phyloP scores from a whole-genome alignment of 2,888 invertebrate species.

The Ennomos erosarius region DNA sequence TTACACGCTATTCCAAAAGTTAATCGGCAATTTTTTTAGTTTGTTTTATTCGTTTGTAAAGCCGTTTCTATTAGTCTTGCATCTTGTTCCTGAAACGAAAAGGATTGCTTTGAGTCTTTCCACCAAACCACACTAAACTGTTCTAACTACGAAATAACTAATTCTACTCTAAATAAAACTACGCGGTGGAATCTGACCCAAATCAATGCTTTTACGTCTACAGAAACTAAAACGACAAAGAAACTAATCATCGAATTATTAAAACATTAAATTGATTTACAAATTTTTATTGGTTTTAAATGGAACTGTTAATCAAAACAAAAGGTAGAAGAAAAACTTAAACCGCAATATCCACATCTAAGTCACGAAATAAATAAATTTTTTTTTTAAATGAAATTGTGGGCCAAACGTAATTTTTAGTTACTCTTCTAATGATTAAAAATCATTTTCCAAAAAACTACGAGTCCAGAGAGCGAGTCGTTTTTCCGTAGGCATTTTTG shows the following conservation, averaged over 20 bases:
- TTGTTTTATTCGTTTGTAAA: conserved; percentile 13
- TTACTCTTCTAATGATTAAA: neutral
- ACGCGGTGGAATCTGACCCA: conserved; percentile 75
- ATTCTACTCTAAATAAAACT: conserved; percentile 35
- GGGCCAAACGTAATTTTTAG: neutral
- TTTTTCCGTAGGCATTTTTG: neutral
- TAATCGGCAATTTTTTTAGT: neutral
- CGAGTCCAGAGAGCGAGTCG: neutral
- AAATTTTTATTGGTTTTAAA: conserved; percentile 6
- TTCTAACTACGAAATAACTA: conserved; percentile 38
- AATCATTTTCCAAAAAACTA: too few species aligned
- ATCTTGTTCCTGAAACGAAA: conserved; percentile 63
- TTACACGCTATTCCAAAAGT: too few species aligned
- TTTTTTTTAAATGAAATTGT: conserved; percentile 2
- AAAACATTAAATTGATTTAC: conserved; percentile 6
- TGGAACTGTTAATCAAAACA: neutral
- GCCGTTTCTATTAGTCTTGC: conserved; percentile 33
- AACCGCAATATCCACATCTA: conserved; percentile 21
- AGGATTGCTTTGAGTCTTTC: conserved; percentile 71
- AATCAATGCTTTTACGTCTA: conserved; percentile 63
- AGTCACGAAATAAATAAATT: neutral
- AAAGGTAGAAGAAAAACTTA: conserved; percentile 12
- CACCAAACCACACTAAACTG: conserved; percentile 57
- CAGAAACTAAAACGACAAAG: conserved; percentile 1
- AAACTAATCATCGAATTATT: conserved; percentile 1